Conservation (phyloP, 2,797 vertebrate genomes). For the Ictinia mississippiensis region DNA sequence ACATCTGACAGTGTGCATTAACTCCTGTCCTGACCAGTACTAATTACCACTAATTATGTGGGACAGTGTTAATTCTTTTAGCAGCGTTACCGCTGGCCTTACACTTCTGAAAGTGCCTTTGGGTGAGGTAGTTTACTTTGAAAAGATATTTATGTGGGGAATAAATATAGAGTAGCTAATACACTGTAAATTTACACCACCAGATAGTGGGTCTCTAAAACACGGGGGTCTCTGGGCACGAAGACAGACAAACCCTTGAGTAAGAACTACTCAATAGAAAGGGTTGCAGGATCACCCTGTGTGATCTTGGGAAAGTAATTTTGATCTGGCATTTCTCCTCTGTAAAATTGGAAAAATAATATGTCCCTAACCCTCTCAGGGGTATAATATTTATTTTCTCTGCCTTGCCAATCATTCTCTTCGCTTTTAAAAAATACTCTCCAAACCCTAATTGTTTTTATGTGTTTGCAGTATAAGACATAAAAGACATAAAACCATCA, state of each 20-base stretch:
- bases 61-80: slow-evolving; percentile 56
- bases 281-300: slow-evolving; percentile 35
- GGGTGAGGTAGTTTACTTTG: slow-evolving; percentile 47
- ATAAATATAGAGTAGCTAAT: slow-evolving; percentile 44
- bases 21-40: slow-evolving; percentile 47
- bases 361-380: neutral
- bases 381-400: slow-evolving; percentile 17
- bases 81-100: slow-evolving; percentile 17
- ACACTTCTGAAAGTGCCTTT: slow-evolving; percentile 49
- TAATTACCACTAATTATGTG: slow-evolving; percentile 52
- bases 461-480: slow-evolving; percentile 39
- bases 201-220: neutral
- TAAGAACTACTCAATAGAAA: slow-evolving; percentile 46
- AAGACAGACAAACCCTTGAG: slow-evolving; percentile 23
- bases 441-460: slow-evolving; percentile 56
- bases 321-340: slow-evolving; percentile 34
- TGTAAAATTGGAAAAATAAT: slow-evolving; percentile 5
- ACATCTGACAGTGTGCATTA: slow-evolving; percentile 26
- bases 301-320: slow-evolving; percentile 55
- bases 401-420: slow-evolving; percentile 33
- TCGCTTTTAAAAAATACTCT: slow-evolving; percentile 45
- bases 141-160: slow-evolving; percentile 47
- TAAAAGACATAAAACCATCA: slow-evolving; percentile 45
- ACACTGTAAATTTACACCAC: neutral
- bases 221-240: neutral